Conservation (phyloP, 2,888 invertebrate species). For the Diaperis boleti region DNA sequence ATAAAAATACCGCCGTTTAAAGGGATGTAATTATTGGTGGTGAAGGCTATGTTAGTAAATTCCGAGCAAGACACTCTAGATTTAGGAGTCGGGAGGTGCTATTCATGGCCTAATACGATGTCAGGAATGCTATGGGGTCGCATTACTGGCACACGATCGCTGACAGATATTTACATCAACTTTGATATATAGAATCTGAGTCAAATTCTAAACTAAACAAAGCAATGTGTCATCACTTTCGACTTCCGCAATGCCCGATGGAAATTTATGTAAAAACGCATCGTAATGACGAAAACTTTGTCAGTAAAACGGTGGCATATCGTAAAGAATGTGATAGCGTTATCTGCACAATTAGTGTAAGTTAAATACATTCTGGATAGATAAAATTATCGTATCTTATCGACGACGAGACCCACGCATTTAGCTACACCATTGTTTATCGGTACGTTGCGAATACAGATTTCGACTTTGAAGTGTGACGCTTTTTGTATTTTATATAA, state of each 20-base stretch:
- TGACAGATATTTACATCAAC: conserved; percentile 51
- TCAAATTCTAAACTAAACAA: conserved; percentile 5
- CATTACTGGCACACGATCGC: conserved; percentile 57
- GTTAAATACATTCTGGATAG: conserved; percentile 54
- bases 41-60: conserved; percentile 53
- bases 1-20: conserved; percentile 42
- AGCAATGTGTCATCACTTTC: not conserved
- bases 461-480: no score
- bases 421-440: conserved; percentile 53
- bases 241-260: not conserved
- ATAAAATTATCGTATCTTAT: conserved; percentile 54
- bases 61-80: conserved; percentile 47
- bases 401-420: conserved; percentile 54
- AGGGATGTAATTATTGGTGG: conserved; percentile 55
- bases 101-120: conserved; percentile 55
- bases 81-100: conserved; percentile 52
- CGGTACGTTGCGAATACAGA: conserved; percentile 21
- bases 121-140: conserved; percentile 57
- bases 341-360: conserved; percentile 57
- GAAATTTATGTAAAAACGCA: conserved; percentile 6
- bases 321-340: conserved; percentile 46
- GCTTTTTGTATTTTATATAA: no score
- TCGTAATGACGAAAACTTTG: conserved; percentile 5
- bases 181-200: conserved; percentile 46
- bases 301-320: conserved; percentile 35